Percentiles rank a stretch among this genome's conserved stretches.
Conservation (phyloP, 2,113 vertebrate species). For the Caranx ignobilis region DNA sequence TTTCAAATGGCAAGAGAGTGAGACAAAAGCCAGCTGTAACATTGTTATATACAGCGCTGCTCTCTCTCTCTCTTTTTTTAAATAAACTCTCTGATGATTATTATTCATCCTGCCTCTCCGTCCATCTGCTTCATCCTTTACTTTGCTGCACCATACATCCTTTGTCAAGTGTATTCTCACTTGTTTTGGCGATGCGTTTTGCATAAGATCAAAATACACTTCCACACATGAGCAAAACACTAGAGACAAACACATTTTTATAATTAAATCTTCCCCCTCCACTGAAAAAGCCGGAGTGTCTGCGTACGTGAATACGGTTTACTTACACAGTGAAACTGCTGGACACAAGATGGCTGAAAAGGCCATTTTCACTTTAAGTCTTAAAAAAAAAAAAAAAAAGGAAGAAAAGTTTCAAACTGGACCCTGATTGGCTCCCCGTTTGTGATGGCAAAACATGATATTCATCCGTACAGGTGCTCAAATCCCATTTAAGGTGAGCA, state of each 20-base stretch:
- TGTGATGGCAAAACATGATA: no score
- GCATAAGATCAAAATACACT: neutral
- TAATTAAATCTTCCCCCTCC: no score
- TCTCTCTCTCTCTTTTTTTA: neutral
- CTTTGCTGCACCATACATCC: neutral
- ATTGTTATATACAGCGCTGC: neutral
- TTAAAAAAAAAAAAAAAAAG: no score
- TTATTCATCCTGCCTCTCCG: constrained; percentile 26
- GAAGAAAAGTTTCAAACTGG: no score
- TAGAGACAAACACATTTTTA: neutral
- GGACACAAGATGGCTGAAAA: no score
- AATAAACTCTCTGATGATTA: constrained; percentile 15
- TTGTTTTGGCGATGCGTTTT: neutral
- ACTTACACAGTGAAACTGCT: neutral
- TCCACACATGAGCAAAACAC: no score
- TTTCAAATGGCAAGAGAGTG: constrained; percentile 16
- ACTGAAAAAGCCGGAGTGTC: neutral
- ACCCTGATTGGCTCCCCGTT: no score
- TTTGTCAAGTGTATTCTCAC: neutral
- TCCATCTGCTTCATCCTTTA: constrained; percentile 9
- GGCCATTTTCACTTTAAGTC: no score
- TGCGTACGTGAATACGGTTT: no score
- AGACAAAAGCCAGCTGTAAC: constrained; percentile 29
- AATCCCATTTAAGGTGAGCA: no score
- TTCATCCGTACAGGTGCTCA: no score